Base-by-base conservation (phyloP, 2,888 invertebrate species). In the Nymphalis c-album region DNA sequence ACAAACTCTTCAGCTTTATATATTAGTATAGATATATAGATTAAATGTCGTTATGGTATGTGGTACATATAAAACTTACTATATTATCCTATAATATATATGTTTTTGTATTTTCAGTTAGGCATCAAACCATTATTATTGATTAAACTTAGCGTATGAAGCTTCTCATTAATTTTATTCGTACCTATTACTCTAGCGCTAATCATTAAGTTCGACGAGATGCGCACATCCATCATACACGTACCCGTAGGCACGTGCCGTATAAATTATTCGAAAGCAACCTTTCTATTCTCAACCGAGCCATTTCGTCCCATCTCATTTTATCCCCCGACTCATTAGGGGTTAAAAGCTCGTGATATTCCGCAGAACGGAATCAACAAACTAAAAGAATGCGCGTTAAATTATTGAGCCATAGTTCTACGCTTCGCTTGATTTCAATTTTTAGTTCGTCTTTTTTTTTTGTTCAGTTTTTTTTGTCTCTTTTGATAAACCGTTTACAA, bases 181-280 rank as follows among this genome's bases (percentile, higher is more conserved):
- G 47, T 60, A 47, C 60, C 60, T 47, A 8, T 18, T 45, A 40
- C 13, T 46, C 47, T 47, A 47, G 47, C 22, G 60, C 47, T 60
- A 46, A 47, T 60, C 20, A 13, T 47, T 22, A 20, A 26, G 60
- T 46, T 7, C 31, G 16, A 10, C 45, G 46, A 8, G 22, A 47
- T n/a, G 2, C 59, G 20, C n/a, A 50, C 16, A 60, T 50, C 65
- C 48, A 66, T 70, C 17, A 66, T 35, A 57, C 53, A 22, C 13
- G 40, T 63, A 59, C 61, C 62, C 26, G 6, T 45, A 46, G 63
- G 51, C 68, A 61, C 68, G 61, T 68, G 60, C 60, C 31, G 59
- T 63, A 68, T 74, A 71, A 71, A 74, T 75, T 75, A 74, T 74
- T 74, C 70, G 57, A 48, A 58, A 60, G 58, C 53, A 53, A 55